Base-by-base conservation (phyloP, 2,888 invertebrate genomes). In the Megastigmus dorsalis region DNA sequence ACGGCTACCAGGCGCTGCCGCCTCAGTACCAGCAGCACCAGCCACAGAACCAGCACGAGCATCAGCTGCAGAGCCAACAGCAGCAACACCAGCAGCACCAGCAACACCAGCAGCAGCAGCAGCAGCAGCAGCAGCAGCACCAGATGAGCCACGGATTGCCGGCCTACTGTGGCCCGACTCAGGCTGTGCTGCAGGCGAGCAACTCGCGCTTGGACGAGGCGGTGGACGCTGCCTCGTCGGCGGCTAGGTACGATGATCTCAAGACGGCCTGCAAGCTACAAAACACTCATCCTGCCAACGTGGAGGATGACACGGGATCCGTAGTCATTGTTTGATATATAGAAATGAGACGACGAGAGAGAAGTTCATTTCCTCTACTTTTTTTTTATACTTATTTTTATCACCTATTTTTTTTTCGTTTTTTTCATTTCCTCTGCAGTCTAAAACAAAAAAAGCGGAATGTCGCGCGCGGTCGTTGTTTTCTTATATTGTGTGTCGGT, bases 211-310 rank as follows among this genome's bases (percentile, higher is more conserved):
- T 66, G 38, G 68, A 73, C 48, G 76, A 65, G 33, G 41, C 62
- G 41, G 68, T 66, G 70, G 75, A 70, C 15, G 23, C 60, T 26
- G 30, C 66, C 48, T 67, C 71, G 50, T 30, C 71, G 5, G 65
- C 69, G 66, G 83, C 86, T 87, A 88, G 88, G 88, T 88, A 88
- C 88, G 88, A 88, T 86, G 88, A 87, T 87, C 85, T 87, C 88
- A 87, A 86, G 86, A 62, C 85, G 82, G 81, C 84, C 84, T 85
- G 83, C 86, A 84, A 83, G 78, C 83, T 85, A 80, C 85, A 86
- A 60, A 76, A 67, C 81, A 84, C 79, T 80, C 84, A 84, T 84
- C 81, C 84, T 76, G 84, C 87, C 59, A 83, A 83, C 79, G 52
- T 83, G 80, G 88, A 88, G 85, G 88, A 88, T 84, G 88, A 88